These are phyloP conservation scores for Thunnus maccoyii DNA, from an alignment of 2,113 vertebrate genomes.

Conservation along the genomic window DNA sequence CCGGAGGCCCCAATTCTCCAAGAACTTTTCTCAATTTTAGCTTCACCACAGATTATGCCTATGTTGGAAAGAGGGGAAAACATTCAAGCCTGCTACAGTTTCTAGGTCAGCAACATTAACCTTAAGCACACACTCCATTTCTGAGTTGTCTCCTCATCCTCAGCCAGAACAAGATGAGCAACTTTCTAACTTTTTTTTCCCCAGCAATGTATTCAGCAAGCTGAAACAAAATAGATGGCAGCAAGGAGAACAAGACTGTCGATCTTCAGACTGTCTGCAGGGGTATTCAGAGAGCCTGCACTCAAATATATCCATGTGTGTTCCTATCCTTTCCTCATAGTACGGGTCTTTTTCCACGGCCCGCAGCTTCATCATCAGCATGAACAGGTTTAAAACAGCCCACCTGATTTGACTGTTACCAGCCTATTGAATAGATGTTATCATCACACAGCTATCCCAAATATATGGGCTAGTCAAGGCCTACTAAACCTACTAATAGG, in stretches of 20 bases:
- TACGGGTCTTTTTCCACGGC: not conserved
- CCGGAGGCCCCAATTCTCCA: slow-evolving; percentile 3
- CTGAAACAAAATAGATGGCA: slow-evolving; percentile 6
- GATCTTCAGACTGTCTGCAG: not conserved
- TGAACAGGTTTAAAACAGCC: slow-evolving; percentile 2
- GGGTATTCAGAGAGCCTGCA: not conserved
- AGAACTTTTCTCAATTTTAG: slow-evolving; percentile 28
- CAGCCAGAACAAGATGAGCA: slow-evolving; percentile 13
- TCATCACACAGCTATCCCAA: no score
- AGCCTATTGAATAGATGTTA: no score
- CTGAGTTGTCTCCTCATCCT: slow-evolving; percentile 16
- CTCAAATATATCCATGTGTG: not conserved
- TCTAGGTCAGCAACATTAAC: slow-evolving; percentile 57
- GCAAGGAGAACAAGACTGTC: not conserved
- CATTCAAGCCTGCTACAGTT: slow-evolving; percentile 16
- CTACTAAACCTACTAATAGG: no score
- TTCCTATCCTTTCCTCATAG: not conserved
- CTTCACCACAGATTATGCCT: slow-evolving; percentile 14
- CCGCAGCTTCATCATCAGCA: not conserved
- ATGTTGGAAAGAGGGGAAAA: slow-evolving; percentile 1
- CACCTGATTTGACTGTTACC: no score
- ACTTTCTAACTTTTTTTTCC: slow-evolving; percentile 12
- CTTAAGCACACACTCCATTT: slow-evolving; percentile 29
- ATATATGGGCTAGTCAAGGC: no score
- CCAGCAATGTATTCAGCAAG: slow-evolving; percentile 19